phyloP scores from a whole-genome alignment of 2,797 vertebrate genomes.

The Rousettus madagascariensis region DNA sequence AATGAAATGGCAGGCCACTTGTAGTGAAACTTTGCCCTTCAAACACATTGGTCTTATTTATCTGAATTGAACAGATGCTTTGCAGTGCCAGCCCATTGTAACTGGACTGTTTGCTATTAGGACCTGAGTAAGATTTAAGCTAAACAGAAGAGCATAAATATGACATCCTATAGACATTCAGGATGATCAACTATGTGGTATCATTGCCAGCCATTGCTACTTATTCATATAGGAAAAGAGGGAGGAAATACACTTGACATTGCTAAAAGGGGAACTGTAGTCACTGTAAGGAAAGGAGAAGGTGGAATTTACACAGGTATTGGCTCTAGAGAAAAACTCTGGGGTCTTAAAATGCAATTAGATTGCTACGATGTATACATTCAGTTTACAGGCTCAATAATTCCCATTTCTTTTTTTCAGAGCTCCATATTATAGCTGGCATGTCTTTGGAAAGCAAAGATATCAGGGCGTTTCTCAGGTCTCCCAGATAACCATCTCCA shows the following conservation, averaged over 20 bases:
- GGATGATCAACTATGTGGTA: conserved; percentile 76
- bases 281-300: conserved; percentile 54
- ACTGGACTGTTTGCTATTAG: conserved; percentile 67
- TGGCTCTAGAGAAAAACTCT: conserved; percentile 46
- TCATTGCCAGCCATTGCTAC: conserved; percentile 63
- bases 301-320: background rate
- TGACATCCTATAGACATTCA: conserved; percentile 71
- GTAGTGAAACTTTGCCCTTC: conserved; percentile 74
- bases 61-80: conserved; percentile 71
- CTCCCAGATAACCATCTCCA: background rate
- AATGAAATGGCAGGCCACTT: conserved; percentile 62
- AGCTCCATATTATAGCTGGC: background rate
- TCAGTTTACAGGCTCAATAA: conserved; percentile 24
- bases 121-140: conserved; percentile 78
- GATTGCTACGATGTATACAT: background rate
- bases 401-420: background rate
- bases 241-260: conserved; percentile 33
- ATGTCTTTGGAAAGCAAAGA: conserved; percentile 33
- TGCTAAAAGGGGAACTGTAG: conserved; percentile 26
- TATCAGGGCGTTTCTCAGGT: background rate
- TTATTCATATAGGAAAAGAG: conserved; percentile 69
- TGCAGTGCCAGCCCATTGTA: conserved; percentile 61
- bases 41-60: conserved; percentile 73
- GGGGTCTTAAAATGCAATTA: conserved; percentile 51
- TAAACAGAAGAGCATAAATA: conserved; percentile 77